These are phyloP conservation scores for Ladona fulva DNA, from an alignment of 1,140 invertebrate species.

Conservation along the genomic window DNA sequence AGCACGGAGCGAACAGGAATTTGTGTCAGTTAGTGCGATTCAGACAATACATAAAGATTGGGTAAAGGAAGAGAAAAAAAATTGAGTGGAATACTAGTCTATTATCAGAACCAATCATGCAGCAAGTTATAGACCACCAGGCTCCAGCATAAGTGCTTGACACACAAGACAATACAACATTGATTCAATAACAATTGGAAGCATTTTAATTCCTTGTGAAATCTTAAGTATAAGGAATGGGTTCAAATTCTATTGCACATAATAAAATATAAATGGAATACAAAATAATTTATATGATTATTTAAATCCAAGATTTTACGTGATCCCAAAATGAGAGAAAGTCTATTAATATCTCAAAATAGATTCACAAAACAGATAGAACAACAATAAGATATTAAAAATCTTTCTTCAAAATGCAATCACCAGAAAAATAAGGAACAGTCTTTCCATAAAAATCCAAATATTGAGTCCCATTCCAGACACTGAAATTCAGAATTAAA, in stretches of 20 bases:
- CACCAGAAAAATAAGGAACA: too few relatives aligned
- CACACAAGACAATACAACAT: not conserved
- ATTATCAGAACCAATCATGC: not conserved
- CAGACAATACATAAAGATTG: constrained; percentile 13
- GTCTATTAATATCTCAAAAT: not conserved
- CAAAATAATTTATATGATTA: not conserved
- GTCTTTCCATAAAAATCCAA: not conserved
- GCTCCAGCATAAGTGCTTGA: constrained; percentile 3
- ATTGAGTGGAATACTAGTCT: not conserved
- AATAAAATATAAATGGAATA: not conserved
- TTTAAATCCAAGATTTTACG: not conserved
- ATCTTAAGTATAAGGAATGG: not conserved
- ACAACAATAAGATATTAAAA: not conserved
- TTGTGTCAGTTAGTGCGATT: constrained; percentile 22
- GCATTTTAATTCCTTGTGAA: not conserved
- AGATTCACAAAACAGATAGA: not conserved
- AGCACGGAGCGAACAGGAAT: constrained; percentile 11
- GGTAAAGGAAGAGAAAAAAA: not conserved
- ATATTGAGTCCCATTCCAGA: not conserved
- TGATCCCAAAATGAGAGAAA: not conserved
- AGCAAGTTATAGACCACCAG: not conserved
- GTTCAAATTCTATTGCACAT: not conserved
- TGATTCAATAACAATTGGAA: not conserved
- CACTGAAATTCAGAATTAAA: not conserved
- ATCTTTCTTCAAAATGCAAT: too few relatives aligned